These are phyloP conservation scores for Allygus modestus DNA, from an alignment of 2,888 invertebrate species.

Conservation along the genomic window DNA sequence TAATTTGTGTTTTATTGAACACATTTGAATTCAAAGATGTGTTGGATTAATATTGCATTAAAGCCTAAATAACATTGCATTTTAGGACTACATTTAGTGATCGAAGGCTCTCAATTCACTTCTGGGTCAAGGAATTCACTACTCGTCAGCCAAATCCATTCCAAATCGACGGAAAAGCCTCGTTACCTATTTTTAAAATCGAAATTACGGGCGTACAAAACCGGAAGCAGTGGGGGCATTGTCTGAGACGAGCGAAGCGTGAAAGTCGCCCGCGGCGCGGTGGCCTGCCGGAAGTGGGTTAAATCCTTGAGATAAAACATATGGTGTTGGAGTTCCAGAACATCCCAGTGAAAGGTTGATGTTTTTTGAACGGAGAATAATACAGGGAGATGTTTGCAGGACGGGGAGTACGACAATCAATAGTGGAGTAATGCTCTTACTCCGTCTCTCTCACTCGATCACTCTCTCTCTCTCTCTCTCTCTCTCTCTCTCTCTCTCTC, in stretches of 20 bases:
- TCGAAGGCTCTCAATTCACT: too few relatives aligned
- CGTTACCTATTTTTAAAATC: background rate
- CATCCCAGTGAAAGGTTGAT: conserved; percentile 36
- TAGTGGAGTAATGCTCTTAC: conserved; percentile 53
- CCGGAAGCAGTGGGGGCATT: conserved; percentile 29
- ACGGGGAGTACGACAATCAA: conserved; percentile 65
- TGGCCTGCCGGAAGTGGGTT: conserved; percentile 52
- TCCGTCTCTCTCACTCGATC: conserved; percentile 27
- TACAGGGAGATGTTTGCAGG: conserved; percentile 64
- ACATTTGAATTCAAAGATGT: too few relatives aligned
- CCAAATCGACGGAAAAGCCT: background rate
- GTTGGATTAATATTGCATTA: too few relatives aligned
- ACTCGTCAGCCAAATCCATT: background rate
- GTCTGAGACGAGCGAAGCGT: conserved; percentile 24
- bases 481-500: conserved; percentile 39
- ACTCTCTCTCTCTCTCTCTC: background rate
- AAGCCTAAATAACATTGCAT: too few relatives aligned
- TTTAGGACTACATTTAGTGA: too few relatives aligned
- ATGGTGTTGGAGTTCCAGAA: conserved; percentile 48
- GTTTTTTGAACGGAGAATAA: conserved; percentile 65
- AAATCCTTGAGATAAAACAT: conserved; percentile 55
- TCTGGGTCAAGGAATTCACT: too few relatives aligned
- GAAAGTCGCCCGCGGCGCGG: conserved; percentile 39
- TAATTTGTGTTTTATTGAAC: too few relatives aligned
- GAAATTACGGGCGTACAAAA: background rate